These are phyloP conservation scores for Chloromyia formosa DNA, from an alignment of 2,888 invertebrate species.

Conservation along the genomic window DNA sequence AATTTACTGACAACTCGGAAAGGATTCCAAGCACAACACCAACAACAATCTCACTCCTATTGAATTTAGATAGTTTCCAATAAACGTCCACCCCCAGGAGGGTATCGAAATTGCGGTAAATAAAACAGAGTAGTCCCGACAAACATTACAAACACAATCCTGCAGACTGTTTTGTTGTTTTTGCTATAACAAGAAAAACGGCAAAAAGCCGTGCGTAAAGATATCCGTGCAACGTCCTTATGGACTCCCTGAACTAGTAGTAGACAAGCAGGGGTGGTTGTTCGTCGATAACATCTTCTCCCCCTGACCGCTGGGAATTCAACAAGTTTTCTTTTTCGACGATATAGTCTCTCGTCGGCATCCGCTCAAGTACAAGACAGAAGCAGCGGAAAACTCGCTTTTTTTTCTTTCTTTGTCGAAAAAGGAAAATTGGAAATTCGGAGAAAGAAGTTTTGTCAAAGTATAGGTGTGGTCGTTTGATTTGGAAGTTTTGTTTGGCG, in stretches of 20 bases:
- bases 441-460: slow-evolving; percentile 10
- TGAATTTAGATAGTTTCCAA: too few species aligned
- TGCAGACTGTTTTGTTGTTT: too few species aligned
- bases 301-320: not conserved
- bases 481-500: too few species aligned
- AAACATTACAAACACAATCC: too few species aligned
- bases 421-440: slow-evolving; percentile 19
- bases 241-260: too few species aligned
- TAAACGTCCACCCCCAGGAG: too few species aligned
- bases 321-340: slow-evolving; percentile 26
- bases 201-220: too few species aligned
- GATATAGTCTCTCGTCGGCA: not conserved
- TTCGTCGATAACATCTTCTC: not conserved
- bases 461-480: not conserved
- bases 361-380: not conserved
- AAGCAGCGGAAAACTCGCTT: not conserved
- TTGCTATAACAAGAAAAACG: too few species aligned
- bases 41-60: not conserved
- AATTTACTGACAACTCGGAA: not conserved
- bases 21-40: not conserved
- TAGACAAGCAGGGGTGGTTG: too few species aligned
- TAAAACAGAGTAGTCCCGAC: too few species aligned
- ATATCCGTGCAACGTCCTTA: too few species aligned
- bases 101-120: too few species aligned
- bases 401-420: not conserved